These are phyloP conservation scores for Drosophila merina DNA, from an alignment of 2,888 invertebrate species.

Conservation along the genomic window DNA sequence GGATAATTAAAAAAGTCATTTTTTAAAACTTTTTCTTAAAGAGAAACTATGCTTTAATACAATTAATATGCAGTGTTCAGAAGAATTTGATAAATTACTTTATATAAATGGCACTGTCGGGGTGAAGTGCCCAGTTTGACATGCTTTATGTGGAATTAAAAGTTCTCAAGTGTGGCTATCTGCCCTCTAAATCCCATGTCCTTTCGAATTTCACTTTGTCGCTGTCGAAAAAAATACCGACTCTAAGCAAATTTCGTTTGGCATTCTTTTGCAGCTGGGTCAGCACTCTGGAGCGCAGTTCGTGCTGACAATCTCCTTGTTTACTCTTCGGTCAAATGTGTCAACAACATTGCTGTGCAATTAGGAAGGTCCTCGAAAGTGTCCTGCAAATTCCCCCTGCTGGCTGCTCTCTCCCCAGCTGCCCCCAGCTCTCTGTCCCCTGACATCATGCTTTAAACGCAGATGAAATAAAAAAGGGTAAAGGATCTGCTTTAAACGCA, in stretches of 20 bases:
- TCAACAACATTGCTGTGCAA: conserved; percentile 62
- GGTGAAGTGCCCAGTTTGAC: not conserved
- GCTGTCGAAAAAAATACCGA: conserved; percentile 14
- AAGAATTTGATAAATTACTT: not conserved
- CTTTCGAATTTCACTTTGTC: conserved; percentile 12
- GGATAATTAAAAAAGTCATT: conserved; percentile 10
- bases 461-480: not conserved
- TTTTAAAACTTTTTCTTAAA: not conserved
- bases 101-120: not conserved
- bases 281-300: conserved; percentile 46
- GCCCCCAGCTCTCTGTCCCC: not conserved
- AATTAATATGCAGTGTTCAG: too few species aligned
- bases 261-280: conserved; percentile 41
- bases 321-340: conserved; percentile 47
- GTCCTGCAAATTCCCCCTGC: not conserved
- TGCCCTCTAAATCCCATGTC: not conserved
- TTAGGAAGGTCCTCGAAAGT: conserved; percentile 50
- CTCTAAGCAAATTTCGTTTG: conserved; percentile 49
- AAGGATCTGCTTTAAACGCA: conserved; percentile 1
- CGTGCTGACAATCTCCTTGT: conserved; percentile 45
- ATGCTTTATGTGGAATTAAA: not conserved
- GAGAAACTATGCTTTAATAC: too few species aligned
- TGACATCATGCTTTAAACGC: not conserved
- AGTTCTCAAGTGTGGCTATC: not conserved
- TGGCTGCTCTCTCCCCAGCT: too few species aligned